Base-by-base conservation (phyloP, 2,888 invertebrate species). In the Enchytraeus crypticus region DNA sequence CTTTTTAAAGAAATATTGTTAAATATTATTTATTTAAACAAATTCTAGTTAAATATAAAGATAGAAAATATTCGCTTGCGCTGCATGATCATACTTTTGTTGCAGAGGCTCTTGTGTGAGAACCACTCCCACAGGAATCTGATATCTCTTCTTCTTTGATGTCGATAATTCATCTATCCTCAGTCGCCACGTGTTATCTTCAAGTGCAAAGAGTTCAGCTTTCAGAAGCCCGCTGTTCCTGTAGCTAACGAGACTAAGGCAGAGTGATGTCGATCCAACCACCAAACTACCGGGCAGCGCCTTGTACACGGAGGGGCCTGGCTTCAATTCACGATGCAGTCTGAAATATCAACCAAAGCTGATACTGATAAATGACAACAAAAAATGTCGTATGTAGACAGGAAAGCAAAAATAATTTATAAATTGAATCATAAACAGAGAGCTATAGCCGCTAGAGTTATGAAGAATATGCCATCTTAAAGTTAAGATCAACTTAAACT, bases 81-180 rank as follows among this genome's bases (percentile, higher is more conserved):
- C n/a, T n/a, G 0, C 3, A 26, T 49, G 46, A 4, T 69, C 73
- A 70, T 64, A 76, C 76, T 70, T 66, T 59, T 74, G 71, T 51
- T 68, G 82, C 72, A 84, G 83, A 0, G 92, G 90, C 71, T 88
- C 86, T 51, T 85, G 85, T 65, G 87, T 83, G 2, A 97, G 80
- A 0, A 88, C 87, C 74, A 88, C 83, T 66, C 87, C 85, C 0
- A 82, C 66, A 5, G 78, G 76, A 51, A 74, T 79, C 67, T 82
- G 81, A 72, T 80, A 84, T 38, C 84, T 71, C 11, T 71, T 71
- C 64, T 77, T 72, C 2, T 79, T 66, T 0, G 93, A 90, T 58
- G 85, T 84, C 29, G n/a, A n/a, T n/a, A 87, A 85, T 78, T 97
- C 96, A 76, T 90, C 89, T 5, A 95, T 84, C 72, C 87, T 85